A percentile compares a stretch with the other conserved stretches of the same genome.
Evolutionary conservation across 2,888 invertebrate species (phyloP).

Genomic region (Lordiphosa fenestrarum): DNA sequence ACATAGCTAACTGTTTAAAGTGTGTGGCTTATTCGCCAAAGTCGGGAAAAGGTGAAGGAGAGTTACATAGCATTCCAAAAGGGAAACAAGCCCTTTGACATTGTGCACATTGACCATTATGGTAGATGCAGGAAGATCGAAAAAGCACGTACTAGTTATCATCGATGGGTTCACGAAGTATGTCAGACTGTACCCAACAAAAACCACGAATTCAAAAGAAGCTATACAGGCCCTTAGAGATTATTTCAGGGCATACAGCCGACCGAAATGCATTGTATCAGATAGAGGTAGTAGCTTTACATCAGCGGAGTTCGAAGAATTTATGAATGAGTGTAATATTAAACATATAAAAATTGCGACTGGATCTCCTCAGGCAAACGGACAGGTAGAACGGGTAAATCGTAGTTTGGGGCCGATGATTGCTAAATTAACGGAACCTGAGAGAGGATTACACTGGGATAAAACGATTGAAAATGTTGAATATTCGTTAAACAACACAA

Average conservation of each 20-base stretch:
- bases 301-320: neutral
- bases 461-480: neutral
- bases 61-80: neutral
- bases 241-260: neutral
- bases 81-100: neutral
- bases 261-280: neutral
- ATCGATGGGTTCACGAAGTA: neutral
- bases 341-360: constrained; percentile 2
- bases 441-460: neutral
- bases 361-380: too few relatives aligned
- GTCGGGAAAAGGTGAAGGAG: too few relatives aligned
- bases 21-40: neutral
- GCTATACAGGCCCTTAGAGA: neutral
- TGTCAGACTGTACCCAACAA: neutral
- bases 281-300: constrained; percentile 1
- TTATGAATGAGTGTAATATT: neutral
- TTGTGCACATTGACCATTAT: neutral
- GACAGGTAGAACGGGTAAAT: too few relatives aligned
- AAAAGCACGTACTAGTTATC: neutral
- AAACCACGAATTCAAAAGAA: neutral
- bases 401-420: too few relatives aligned
- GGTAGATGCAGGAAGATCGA: neutral
- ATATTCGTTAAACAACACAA: too few relatives aligned
- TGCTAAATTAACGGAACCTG: too few relatives aligned
- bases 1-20: constrained; percentile 4